Base-by-base conservation (phyloP, 2,113 vertebrate species). In the Tetraodon nigroviridis region DNA sequence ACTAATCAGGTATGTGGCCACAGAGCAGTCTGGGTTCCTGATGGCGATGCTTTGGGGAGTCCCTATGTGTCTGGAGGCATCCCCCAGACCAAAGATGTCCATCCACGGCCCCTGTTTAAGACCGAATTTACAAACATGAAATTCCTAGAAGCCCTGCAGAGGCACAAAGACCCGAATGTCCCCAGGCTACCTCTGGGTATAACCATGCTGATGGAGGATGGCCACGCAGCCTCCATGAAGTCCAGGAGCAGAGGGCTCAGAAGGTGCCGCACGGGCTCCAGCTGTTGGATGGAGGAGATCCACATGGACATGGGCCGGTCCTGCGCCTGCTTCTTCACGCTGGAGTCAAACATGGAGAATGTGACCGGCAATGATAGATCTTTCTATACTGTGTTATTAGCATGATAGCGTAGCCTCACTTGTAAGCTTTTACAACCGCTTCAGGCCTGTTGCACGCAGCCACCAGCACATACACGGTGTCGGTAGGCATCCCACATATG, bases 281-380 rank as follows among this genome's bases (percentile, higher is more conserved):
- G 74, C 54, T 96, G 94, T 60, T 90, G 89, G 7, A 93, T 87
- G 27, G 86, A 94, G 42, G 93, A 94, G 63, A 96, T 92, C 93
- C 94, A 95, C 64, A 95, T 64, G 20, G 93, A 96, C 93, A 95
- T 96, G 71, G 94, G 93, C 17, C 93, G 86, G 67, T 94, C 93
- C 82, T 93, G 84, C 8, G 93, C 93, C 75, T 95, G 93, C 69
- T 88, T 90, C 78, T 95, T 96, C 54, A 92, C 91, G 7, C 94
- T 95, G 64, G 19, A 55, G 4, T 18, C 41, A 60, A 51, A 72
- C 6, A 46, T 6, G 15, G 14, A 46, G 15, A 3, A 56, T 37
- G 8, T 2, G 15, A 13, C 44, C 15, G 8, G 6, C 13, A 17
- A n/a, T 3, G 44, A 49, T 16, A 13, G 3, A 58, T 20, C 21